Conservation (phyloP, 2,113 vertebrate species). For the Callipepla californica region DNA sequence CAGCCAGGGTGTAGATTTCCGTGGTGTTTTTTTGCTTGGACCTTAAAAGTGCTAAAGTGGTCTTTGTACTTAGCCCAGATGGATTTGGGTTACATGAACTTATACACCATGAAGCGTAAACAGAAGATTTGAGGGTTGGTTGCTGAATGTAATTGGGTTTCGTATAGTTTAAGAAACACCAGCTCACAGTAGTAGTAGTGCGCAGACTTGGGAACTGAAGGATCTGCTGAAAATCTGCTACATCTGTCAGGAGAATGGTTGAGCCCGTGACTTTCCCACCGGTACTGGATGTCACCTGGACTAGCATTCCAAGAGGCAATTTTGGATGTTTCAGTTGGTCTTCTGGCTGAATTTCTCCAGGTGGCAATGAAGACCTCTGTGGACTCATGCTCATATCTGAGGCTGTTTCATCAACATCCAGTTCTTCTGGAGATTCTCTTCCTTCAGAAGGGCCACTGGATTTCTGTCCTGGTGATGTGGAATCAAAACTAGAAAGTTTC, state of each 20-base stretch:
- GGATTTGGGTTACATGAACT: constrained; percentile 97
- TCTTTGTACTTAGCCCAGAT: constrained; percentile 93
- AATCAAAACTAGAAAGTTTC: constrained; percentile 83
- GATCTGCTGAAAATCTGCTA: constrained; percentile 88
- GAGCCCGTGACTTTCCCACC: constrained; percentile 78
- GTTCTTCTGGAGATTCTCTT: constrained; percentile 88
- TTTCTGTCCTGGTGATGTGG: constrained; percentile 86
- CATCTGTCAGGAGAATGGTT: constrained; percentile 84
- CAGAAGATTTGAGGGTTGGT: constrained; percentile 85
- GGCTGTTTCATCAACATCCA: constrained; percentile 88
- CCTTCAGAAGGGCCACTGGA: constrained; percentile 86
- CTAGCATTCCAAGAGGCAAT: constrained; percentile 85
- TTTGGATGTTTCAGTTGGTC: constrained; percentile 76
- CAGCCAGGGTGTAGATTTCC: constrained; percentile 89
- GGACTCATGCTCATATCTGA: constrained; percentile 87
- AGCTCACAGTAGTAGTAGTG: constrained; percentile 93
- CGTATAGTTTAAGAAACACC: constrained; percentile 98
- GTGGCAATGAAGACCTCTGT: constrained; percentile 81
- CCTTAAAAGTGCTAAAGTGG: constrained; percentile 90
- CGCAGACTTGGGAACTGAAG: constrained; percentile 94
- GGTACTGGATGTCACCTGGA: constrained; percentile 84
- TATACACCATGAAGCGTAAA: constrained; percentile 95
- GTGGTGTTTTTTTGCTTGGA: constrained; percentile 91
- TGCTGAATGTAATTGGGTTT: constrained; percentile 90
- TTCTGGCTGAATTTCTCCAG: constrained; percentile 79